Percentiles rank a stretch among this genome's conserved stretches.
Evolutionary conservation across 2,113 vertebrate species (phyloP).

Genomic region (Drymodes brunneopygia): DNA sequence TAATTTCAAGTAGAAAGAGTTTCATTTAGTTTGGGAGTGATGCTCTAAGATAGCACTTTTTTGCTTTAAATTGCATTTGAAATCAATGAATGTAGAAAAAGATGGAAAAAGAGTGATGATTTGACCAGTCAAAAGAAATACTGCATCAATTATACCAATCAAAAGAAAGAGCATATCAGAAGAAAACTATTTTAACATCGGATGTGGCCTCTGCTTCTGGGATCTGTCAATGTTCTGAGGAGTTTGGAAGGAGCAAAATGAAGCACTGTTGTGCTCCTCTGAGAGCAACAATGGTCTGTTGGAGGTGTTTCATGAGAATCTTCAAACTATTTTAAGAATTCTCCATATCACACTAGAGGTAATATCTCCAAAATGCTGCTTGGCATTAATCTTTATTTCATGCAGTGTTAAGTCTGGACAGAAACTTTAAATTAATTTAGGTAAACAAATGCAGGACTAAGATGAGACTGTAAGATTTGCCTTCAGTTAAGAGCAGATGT

Average conservation of each 20-base stretch:
- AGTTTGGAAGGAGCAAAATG: not conserved
- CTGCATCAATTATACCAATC: not conserved
- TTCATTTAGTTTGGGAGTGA: not conserved
- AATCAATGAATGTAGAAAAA: not conserved
- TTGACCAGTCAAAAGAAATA: not conserved
- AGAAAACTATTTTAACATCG: not conserved
- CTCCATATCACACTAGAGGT: not conserved
- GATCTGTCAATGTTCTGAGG: not conserved
- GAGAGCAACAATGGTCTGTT: not conserved
- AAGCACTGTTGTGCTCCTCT: not conserved
- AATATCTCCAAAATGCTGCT: not conserved
- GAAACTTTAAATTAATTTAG: not conserved
- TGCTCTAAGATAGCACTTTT: not conserved
- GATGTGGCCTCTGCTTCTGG: not conserved
- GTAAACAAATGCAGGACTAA: not conserved
- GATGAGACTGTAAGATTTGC: not conserved
- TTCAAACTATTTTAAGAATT: not conserved
- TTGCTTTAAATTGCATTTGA: not conserved
- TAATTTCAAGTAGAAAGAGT: not conserved
- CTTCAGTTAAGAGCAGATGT: not conserved
- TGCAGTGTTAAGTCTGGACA: not conserved
- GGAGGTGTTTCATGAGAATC: not conserved
- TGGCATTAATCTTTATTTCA: not conserved
- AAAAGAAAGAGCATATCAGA: not conserved
- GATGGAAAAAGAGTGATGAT: not conserved